phyloP scores from a whole-genome alignment of 1,140 invertebrate species.

The Drosophila persimilis region DNA sequence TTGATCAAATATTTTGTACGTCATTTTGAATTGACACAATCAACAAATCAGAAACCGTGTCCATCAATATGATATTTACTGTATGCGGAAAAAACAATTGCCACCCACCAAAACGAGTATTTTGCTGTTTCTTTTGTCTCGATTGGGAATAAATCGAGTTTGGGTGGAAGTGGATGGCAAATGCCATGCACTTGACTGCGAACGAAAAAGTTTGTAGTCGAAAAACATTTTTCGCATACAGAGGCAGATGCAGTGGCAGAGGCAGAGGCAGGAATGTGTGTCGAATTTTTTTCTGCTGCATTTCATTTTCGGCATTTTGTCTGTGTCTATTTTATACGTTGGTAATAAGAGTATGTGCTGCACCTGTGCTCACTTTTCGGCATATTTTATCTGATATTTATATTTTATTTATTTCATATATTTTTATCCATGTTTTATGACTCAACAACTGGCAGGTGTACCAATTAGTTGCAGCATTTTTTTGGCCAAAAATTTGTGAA shows the following conservation, averaged over 20 bases:
- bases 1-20: constrained; percentile 51
- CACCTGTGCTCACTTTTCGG: constrained; percentile 50
- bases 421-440: constrained; percentile 44
- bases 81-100: constrained; percentile 13
- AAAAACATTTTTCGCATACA: constrained; percentile 26
- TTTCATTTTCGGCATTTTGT: constrained; percentile 30
- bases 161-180: constrained; percentile 3
- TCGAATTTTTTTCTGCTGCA: constrained; percentile 15
- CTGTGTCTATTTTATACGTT: constrained; percentile 14
- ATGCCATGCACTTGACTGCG: constrained; percentile 27
- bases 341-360: constrained; percentile 26
- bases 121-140: constrained; percentile 21
- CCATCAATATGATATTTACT: constrained; percentile 61
- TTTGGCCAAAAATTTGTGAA: constrained; percentile 28
- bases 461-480: constrained; percentile 62
- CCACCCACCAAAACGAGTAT: constrained; percentile 13
- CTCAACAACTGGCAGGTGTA: constrained; percentile 57
- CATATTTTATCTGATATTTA: constrained; percentile 35
- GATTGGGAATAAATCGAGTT: constrained; percentile 26
- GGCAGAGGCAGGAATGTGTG: not conserved
- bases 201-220: constrained; percentile 30
- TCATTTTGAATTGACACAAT: constrained; percentile 66
- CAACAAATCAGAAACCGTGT: constrained; percentile 71
- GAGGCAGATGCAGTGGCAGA: not conserved
- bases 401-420: constrained; percentile 41